Conservation (phyloP, 2,888 invertebrate genomes). For the Eupeodes luniger region DNA sequence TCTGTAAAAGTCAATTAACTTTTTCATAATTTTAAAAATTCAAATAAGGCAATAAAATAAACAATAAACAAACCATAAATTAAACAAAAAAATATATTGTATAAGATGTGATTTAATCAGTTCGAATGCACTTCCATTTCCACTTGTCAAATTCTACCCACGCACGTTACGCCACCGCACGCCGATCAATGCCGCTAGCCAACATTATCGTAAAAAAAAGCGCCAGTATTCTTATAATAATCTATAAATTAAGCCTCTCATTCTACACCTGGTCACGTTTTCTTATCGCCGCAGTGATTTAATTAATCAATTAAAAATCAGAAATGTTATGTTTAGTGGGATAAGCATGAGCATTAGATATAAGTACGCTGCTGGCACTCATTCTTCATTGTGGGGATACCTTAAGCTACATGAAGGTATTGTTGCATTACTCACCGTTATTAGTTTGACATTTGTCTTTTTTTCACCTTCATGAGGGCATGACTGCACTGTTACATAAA, state of each 20-base stretch:
- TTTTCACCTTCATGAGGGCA: constrained; percentile 23
- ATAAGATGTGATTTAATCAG: background rate
- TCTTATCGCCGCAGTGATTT: constrained; percentile 56
- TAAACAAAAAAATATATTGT: background rate
- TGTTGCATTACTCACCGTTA: constrained; percentile 51
- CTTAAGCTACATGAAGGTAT: constrained; percentile 3
- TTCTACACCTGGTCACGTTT: constrained; percentile 49
- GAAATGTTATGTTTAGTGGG: constrained; percentile 45
- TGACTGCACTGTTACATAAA: constrained; percentile 3
- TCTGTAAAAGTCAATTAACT: background rate
- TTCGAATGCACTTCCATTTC: constrained; percentile 4
- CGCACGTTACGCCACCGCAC: background rate
- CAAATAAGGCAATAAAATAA: background rate
- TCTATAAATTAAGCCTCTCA: constrained; percentile 3
- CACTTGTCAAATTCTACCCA: background rate
- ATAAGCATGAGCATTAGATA: constrained; percentile 55
- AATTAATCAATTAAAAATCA: constrained; percentile 69
- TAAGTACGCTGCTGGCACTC: constrained; percentile 23
- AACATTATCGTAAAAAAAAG: background rate
- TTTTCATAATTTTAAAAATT: background rate
- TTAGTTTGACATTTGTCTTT: constrained; percentile 51
- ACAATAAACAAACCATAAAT: constrained; percentile 8
- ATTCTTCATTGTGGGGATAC: constrained; percentile 14
- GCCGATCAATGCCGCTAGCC: no score
- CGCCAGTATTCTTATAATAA: background rate